These are phyloP conservation scores for Emys orbicularis DNA, from an alignment of 2,797 vertebrate species.

Conservation along the genomic window DNA sequence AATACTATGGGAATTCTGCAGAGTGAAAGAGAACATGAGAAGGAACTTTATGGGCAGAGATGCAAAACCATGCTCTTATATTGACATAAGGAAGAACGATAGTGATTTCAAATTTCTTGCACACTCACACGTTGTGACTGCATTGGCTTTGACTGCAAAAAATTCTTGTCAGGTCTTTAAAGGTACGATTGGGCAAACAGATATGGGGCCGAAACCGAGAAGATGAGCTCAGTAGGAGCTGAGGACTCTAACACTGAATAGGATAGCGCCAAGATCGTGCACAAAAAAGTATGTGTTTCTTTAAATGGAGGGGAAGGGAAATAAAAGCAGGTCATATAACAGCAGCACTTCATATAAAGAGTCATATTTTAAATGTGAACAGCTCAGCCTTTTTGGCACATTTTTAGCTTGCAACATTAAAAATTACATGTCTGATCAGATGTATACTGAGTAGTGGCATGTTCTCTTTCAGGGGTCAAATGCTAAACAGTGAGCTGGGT, in stretches of 20 bases:
- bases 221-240: neutral
- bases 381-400: neutral
- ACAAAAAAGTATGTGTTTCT: neutral
- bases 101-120: neutral
- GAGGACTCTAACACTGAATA: neutral
- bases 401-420: neutral
- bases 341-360: neutral
- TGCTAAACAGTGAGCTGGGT: neutral
- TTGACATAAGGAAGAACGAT: neutral
- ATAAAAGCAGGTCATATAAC: neutral
- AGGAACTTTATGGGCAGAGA: neutral
- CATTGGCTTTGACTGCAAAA: neutral
- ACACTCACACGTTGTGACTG: neutral
- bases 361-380: neutral
- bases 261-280: neutral
- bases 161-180: neutral
- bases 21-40: neutral
- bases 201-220: neutral
- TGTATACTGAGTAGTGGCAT: neutral
- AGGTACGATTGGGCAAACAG: neutral
- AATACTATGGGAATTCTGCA: neutral
- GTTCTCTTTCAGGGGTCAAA: neutral
- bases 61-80: neutral
- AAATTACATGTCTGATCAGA: neutral
- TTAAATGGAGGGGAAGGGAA: neutral